Base-by-base conservation (phyloP, 2,888 invertebrate genomes). In the Capitulum mitella region DNA sequence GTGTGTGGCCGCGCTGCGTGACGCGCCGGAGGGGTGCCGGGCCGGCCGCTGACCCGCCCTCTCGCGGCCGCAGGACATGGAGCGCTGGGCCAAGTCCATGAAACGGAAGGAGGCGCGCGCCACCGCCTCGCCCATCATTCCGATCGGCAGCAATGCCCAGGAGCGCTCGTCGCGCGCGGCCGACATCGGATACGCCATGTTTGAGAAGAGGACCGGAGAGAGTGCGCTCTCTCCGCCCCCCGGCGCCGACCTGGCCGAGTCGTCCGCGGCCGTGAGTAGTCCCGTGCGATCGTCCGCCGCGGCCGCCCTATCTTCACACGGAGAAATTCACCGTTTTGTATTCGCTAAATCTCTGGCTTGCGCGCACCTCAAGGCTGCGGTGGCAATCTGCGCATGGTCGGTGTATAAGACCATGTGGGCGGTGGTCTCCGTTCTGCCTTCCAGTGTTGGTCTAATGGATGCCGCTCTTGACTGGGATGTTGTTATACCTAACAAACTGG, bases 61-160 rank as follows among this genome's bases (percentile, higher is more conserved):
- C n/a, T n/a, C n/a, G n/a, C n/a, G n/a, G n/a, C n/a, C n/a, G 29
- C 77, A 89, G 86, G 93, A 94, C 83, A 94, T 94, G 94, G 92
- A 92, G 84, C 90, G 92, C 80, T 99, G 99, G 99, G 99, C 98
- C 0, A 95, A 98, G 83, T 95, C 95, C 22, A 87, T 98, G 82
- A 98, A 98, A 85, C 96, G 96, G 87, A 98, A 98, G 85, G 94
- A 95, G 81, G 83, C 86, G 74, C 87, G 87, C 77, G 86, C 86
- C 75, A 82, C 81, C 43, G 81, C 78, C 80, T 81, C 82, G 80
- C 81, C 80, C 61, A 82, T 80, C 40, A 82, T 81, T 51, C 83
- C 87, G 0, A 87, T 88, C 0, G 89, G 82, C 78, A 78, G 82
- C 61, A 78, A 82, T 51, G 82, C 80, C 78, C 82, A 81, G 80